Evolutionary conservation across 2,113 vertebrate genomes (phyloP), one percentile per base, ranked within the genome.

Genomic region (Passerina amoena): DNA sequence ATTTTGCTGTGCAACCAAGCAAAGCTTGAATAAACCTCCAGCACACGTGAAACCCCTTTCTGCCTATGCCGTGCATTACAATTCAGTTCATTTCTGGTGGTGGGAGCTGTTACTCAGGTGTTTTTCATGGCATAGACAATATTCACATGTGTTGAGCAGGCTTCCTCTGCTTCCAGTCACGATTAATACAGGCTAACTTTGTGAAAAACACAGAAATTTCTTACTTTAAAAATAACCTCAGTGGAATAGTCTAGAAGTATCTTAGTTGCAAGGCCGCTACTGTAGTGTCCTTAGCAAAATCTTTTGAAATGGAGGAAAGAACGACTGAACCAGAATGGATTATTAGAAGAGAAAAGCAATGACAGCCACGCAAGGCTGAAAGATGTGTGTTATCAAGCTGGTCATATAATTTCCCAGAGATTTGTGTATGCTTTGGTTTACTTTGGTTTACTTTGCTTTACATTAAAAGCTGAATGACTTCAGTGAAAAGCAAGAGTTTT

Each of bases 131-230:
- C 2, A 1, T 13, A 15, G 30, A 11, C 25, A 81, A 30, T 31
- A 80, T 20, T 45, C 28, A 20, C 11, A 10, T 28, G 8, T 28
- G 12, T 77, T 47, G 23, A 70, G 7, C 35, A 70, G 33, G 16
- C 21, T 86, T 86, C 30, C 22, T 61, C 42, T 70, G 15, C 38
- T 90, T 82, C 31, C 33, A 78, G 0, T 61, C 47, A 22, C 0
- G 0, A 59, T 53, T 70, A 82, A 64, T 11, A 12, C 5, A 7
- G 18, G 0, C 0, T 24, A 63, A 63, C 14, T 59, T 66, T 20
- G 18, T 8, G 2, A 87, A 57, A 91, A 81, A 48, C 14, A 12
- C 7, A 61, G 56, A 10, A 45, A 45, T 16, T 38, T 3, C 18
- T 86, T 86, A 7, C 18, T 77, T 92, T 42, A 35, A 60, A 86